These are phyloP conservation scores for Pollicipes pollicipes DNA, from an alignment of 1,140 invertebrate genomes.

Conservation along the genomic window DNA sequence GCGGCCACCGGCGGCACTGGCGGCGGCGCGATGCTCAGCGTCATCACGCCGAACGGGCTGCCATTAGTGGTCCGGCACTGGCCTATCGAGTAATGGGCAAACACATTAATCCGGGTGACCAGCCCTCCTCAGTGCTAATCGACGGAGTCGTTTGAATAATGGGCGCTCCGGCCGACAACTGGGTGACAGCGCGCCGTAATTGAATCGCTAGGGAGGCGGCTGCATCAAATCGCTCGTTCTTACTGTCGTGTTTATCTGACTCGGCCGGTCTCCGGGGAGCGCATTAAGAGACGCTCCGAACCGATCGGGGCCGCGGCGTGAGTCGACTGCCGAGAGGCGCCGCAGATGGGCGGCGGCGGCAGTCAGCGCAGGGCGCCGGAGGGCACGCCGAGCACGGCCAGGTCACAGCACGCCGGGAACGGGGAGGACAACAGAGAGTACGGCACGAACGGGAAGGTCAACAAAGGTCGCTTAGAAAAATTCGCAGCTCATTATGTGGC, in stretches of 20 bases:
- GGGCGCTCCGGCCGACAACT: background rate
- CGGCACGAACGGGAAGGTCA: too few relatives aligned
- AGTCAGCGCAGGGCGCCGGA: too few relatives aligned
- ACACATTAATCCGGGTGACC: background rate
- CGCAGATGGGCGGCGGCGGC: too few relatives aligned
- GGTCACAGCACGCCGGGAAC: background rate
- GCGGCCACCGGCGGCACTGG: background rate
- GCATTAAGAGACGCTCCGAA: background rate
- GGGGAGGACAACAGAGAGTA: background rate
- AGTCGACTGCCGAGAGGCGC: background rate
- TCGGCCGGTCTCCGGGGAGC: background rate
- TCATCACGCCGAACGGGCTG: background rate
- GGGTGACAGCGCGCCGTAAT: background rate
- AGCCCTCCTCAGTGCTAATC: background rate
- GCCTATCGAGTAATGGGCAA: background rate
- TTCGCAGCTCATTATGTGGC: too few relatives aligned
- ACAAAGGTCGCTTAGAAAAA: background rate
- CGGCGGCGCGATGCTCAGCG: background rate
- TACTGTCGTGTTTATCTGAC: background rate
- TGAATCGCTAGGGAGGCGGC: background rate
- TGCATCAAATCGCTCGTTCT: background rate
- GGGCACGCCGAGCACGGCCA: too few relatives aligned
- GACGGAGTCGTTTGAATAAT: background rate
- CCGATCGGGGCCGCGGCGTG: background rate
- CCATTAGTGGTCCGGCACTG: background rate